These are phyloP conservation scores for Halcyon smyrnensis DNA, from an alignment of 2,797 vertebrate genomes.

Conservation along the genomic window DNA sequence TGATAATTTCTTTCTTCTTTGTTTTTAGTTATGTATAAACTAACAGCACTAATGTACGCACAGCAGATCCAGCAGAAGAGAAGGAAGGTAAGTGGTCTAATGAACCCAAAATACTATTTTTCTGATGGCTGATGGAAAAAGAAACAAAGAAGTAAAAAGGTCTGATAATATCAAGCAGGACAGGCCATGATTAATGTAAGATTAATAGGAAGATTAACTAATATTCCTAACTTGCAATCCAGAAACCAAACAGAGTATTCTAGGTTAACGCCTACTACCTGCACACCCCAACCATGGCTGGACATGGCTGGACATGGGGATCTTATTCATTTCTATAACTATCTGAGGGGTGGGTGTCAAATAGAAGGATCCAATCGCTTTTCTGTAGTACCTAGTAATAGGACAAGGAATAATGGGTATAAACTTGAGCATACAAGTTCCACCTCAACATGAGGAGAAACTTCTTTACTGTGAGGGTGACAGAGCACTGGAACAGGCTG, in stretches of 20 bases:
- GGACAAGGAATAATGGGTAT: too few relatives aligned
- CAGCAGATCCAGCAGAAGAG: neutral
- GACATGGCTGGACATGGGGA: neutral
- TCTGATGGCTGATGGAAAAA: neutral
- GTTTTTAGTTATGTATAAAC: neutral
- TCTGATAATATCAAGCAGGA: neutral
- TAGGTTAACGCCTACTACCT: neutral
- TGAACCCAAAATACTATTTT: neutral
- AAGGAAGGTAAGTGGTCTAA: neutral
- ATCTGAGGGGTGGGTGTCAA: too few relatives aligned
- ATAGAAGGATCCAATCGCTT: too few relatives aligned
- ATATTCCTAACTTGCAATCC: neutral
- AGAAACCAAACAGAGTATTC: neutral
- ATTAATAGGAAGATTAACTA: neutral
- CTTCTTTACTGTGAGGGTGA: too few relatives aligned
- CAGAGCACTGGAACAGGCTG: too few relatives aligned
- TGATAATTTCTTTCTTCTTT: neutral
- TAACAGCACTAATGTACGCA: neutral
- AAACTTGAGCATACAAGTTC: too few relatives aligned
- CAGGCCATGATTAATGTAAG: neutral
- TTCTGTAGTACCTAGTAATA: too few relatives aligned
- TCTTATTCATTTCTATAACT: too few relatives aligned
- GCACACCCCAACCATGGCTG: neutral
- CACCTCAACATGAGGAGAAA: too few relatives aligned
- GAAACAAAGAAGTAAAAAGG: neutral